Base-by-base conservation (phyloP, 2,113 vertebrate species). In the Eonycteris spelaea region DNA sequence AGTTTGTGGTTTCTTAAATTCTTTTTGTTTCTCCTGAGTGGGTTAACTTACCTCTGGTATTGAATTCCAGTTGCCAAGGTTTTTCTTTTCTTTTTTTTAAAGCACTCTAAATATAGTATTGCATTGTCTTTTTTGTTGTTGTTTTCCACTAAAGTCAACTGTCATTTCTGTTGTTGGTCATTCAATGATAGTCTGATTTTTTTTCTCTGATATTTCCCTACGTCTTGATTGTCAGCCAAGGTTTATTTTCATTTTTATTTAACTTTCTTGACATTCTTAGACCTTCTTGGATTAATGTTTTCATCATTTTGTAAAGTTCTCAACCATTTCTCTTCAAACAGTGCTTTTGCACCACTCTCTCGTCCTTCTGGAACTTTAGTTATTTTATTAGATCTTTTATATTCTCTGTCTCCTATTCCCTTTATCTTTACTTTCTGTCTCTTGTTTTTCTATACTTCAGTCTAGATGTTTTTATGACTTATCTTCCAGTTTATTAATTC, bases 1-100 rank as follows among this genome's bases (percentile, higher is more conserved):
- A 61, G 30, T 86, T 80, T 92, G 57, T 74, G 19, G 38, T 95
- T 96, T 90, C 55, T 91, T 75, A 82, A 86, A 77, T 96, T 77
- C 28, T 83, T 40, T 86, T 57, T 79, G 35, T 63, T 77, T 93
- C 24, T 7, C 43, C 35, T 24, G 30, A 85, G 2, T 63, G 8
- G 4, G 22, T 59, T 61, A 82, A 61, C 48, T 85, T 85, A 67
- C 6, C 40, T 70, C 71, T 90, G 48, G 38, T 71, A 48, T 21
- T 40, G 26, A 94, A 55, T 91, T 77, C 65, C 35, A 78, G 57
- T 77, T 85, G 57, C 26, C 71, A 92, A 61, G 22, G 51, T 51
- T 59, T 43, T 78, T 61, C 0, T 45, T n/a, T 10, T 75, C 43
- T 51, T 51, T 26, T 68, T 67, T 55, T 43, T 55, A 35, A 35